These are phyloP conservation scores for Oreochromis aureus DNA, from an alignment of 2,113 vertebrate genomes.

Conservation along the genomic window DNA sequence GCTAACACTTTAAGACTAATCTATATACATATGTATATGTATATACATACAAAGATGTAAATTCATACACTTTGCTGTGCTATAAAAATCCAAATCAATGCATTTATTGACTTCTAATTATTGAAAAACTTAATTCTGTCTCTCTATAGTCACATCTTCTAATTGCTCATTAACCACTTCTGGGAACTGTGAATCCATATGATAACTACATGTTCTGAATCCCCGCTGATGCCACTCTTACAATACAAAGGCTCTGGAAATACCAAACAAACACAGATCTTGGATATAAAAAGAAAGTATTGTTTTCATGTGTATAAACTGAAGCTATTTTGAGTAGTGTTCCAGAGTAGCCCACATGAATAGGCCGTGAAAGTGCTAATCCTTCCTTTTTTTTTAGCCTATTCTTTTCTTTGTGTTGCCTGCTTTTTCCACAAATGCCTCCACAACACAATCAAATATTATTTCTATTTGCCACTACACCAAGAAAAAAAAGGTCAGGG, in stretches of 20 bases:
- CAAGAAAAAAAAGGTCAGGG: constrained; percentile 24
- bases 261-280: neutral
- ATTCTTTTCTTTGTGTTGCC: constrained; percentile 26
- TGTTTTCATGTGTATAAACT: neutral
- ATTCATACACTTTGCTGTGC: neutral
- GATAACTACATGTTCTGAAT: neutral
- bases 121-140: neutral
- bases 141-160: neutral
- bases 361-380: constrained; percentile 34
- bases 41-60: neutral
- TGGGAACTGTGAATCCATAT: neutral
- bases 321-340: neutral
- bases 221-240: neutral
- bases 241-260: neutral
- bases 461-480: constrained; percentile 20
- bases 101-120: neutral
- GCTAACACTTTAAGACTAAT: too few relatives aligned
- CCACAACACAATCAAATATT: constrained; percentile 6
- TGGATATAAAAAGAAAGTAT: neutral
- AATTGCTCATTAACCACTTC: neutral
- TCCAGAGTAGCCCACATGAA: neutral
- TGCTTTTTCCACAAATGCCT: constrained; percentile 6
- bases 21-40: rapidly evolving
- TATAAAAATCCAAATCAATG: neutral
- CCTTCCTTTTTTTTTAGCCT: neutral